Conservation (phyloP, 2,113 vertebrate species). For the Castor canadensis region DNA sequence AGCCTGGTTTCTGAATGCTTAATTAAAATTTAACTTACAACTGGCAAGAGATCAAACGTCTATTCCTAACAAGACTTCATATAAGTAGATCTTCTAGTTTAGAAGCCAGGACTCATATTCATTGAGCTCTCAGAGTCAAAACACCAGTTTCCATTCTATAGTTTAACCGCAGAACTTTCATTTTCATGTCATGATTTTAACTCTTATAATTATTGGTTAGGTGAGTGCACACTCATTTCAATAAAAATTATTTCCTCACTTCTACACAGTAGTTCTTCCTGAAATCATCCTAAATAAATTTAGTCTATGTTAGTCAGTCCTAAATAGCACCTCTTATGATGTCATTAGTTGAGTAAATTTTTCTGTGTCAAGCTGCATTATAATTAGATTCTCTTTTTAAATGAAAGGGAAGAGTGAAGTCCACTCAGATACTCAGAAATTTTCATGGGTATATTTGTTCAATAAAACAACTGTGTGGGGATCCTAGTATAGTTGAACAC, state of each 20-base stretch:
- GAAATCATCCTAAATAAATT: neutral
- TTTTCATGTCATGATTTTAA: neutral
- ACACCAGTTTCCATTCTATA: neutral
- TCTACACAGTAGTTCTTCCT: neutral
- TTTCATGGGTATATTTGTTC: neutral
- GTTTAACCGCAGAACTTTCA: neutral
- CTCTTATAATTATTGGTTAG: rapidly evolving
- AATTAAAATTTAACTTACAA: neutral
- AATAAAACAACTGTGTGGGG: neutral
- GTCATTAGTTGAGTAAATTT: neutral
- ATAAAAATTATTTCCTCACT: neutral
- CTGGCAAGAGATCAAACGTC: neutral
- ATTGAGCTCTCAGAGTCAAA: rapidly evolving
- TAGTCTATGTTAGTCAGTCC: neutral
- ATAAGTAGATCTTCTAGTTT: rapidly evolving
- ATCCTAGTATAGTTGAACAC: no score
- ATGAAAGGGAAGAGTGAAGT: neutral
- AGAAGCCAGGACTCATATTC: rapidly evolving
- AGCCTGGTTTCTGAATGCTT: neutral
- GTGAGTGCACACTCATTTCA: neutral
- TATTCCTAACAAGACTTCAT: neutral
- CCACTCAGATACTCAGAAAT: neutral
- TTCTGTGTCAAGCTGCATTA: neutral
- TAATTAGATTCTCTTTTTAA: neutral
- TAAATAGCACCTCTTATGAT: neutral